phyloP scores from a whole-genome alignment of 2,113 vertebrate genomes.

The Edolisoma coerulescens region DNA sequence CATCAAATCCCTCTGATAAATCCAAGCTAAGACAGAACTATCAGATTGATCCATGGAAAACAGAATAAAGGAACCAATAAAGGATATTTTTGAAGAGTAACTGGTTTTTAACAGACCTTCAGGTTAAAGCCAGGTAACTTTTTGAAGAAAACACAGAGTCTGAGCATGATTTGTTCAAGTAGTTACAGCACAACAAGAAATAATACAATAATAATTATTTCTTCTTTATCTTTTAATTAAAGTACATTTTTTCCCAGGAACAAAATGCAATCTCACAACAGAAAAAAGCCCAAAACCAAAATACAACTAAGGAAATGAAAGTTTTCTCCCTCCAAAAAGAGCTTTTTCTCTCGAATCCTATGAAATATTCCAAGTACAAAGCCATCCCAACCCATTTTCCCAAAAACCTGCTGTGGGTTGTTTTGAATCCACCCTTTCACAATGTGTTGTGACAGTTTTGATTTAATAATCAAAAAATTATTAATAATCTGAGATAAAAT shows the following conservation, averaged over 20 bases:
- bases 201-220: not conserved
- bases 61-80: not conserved
- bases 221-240: not conserved
- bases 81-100: not conserved
- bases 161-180: not conserved
- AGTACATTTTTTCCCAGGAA: not conserved
- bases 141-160: not conserved
- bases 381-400: not conserved
- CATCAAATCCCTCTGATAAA: not conserved
- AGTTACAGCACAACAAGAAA: not conserved
- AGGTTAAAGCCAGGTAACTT: not conserved
- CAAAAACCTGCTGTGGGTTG: not conserved
- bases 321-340: not conserved
- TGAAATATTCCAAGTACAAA: not conserved
- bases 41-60: not conserved
- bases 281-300: not conserved
- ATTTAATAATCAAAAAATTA: not conserved
- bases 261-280: not conserved
- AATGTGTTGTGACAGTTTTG: not conserved
- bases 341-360: not conserved
- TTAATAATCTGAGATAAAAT: not conserved
- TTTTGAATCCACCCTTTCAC: not conserved
- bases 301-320: not conserved
- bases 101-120: not conserved
- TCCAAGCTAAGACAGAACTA: not conserved